These are phyloP conservation scores for Dryobates pubescens DNA, from an alignment of 2,797 vertebrate genomes.

Conservation along the genomic window DNA sequence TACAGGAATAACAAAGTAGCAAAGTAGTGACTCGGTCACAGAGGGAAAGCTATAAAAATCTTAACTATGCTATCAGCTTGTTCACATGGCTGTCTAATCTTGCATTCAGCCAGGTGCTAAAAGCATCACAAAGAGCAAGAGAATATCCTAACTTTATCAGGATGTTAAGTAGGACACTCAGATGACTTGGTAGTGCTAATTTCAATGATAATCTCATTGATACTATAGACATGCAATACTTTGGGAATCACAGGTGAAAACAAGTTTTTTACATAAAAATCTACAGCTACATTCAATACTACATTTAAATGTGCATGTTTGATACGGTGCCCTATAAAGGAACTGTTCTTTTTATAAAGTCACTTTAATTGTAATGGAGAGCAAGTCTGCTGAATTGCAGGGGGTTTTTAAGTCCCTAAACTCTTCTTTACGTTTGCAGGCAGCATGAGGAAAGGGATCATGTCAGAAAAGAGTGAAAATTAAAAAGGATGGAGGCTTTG, in stretches of 20 bases:
- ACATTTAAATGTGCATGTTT: background rate
- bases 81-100: background rate
- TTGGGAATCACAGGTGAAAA: background rate
- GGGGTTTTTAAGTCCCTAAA: background rate
- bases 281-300: background rate
- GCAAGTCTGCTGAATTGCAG: background rate
- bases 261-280: background rate
- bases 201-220: background rate
- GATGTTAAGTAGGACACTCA: background rate
- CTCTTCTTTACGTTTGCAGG: background rate
- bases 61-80: background rate
- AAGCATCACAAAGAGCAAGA: background rate
- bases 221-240: background rate
- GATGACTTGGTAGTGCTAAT: background rate
- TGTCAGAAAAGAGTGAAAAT: background rate
- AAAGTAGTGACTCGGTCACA: background rate
- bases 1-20: background rate
- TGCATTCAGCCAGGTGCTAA: background rate
- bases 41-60: background rate
- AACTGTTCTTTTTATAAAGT: background rate
- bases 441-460: background rate
- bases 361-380: background rate
- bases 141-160: background rate
- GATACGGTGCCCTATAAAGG: background rate
- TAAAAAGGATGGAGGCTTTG: background rate